phyloP scores from a whole-genome alignment of 2,888 invertebrate genomes.

The Strigamia crassipes region DNA sequence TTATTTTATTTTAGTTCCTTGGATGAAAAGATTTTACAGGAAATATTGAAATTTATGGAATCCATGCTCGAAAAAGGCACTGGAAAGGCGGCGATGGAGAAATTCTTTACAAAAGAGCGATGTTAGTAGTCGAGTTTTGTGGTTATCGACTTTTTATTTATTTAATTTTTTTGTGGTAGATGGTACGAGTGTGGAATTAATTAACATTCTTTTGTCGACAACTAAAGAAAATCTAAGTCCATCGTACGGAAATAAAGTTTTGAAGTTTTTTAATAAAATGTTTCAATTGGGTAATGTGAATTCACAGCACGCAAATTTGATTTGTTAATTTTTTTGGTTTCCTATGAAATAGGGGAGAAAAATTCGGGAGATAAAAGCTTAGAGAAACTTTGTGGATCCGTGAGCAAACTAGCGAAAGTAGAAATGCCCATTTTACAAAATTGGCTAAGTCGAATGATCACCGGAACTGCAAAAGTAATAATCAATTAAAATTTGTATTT shows the following conservation, averaged over 20 bases:
- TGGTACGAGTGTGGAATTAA: constrained; percentile 63
- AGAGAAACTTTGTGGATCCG: constrained; percentile 70
- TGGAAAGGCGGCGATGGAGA: constrained; percentile 79
- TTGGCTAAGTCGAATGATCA: constrained; percentile 58
- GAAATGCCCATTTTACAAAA: constrained; percentile 68
- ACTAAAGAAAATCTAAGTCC: constrained; percentile 62
- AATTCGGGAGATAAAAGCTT: constrained; percentile 67
- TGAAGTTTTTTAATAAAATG: constrained; percentile 78
- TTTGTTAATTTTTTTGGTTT: not conserved
- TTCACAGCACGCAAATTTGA: not conserved
- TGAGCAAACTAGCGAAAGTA: constrained; percentile 69
- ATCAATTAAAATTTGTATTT: not conserved
- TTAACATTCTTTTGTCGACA: constrained; percentile 78
- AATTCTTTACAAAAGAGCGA: constrained; percentile 67
- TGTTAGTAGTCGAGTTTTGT: constrained; percentile 53
- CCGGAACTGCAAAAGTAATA: constrained; percentile 52
- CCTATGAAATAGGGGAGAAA: constrained; percentile 63
- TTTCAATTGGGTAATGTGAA: constrained; percentile 54
- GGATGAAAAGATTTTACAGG: constrained; percentile 68
- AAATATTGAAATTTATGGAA: constrained; percentile 82
- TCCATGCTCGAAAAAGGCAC: constrained; percentile 79
- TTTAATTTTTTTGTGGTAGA: not conserved
- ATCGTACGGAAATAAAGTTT: constrained; percentile 61
- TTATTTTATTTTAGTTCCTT: constrained; percentile 58
- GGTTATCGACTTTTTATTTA: not conserved